Evolutionary conservation across 2,888 invertebrate species (phyloP).

Genomic region (Polylopha cassiicola): DNA sequence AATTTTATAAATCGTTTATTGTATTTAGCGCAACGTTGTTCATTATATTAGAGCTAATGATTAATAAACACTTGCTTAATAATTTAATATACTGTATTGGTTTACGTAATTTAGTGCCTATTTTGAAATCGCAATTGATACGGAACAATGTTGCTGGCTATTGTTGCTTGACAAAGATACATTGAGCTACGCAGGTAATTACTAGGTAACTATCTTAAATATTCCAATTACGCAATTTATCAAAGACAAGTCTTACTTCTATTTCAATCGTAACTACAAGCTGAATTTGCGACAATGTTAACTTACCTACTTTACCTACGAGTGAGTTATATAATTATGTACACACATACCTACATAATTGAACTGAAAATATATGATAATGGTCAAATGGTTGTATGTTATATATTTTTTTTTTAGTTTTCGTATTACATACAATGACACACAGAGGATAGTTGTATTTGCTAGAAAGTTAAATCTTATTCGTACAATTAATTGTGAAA

Average conservation of each 20-base stretch:
- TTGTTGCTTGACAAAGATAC: conserved; percentile 71
- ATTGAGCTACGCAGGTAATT: conserved; percentile 38
- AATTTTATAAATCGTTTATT: conserved; percentile 29
- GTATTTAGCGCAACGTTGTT: conserved; percentile 27
- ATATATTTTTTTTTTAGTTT: too few species aligned
- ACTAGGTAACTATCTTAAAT: conserved; percentile 55
- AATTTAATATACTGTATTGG: conserved; percentile 59
- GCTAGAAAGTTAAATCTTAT: too few species aligned
- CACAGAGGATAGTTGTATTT: too few species aligned
- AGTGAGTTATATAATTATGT: conserved; percentile 6
- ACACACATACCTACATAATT: too few species aligned
- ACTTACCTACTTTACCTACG: conserved; percentile 6
- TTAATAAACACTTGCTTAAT: conserved; percentile 62
- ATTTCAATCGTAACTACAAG: conserved; percentile 41
- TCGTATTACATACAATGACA: too few species aligned
- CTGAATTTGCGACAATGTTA: conserved; percentile 11
- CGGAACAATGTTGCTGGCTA: conserved; percentile 54
- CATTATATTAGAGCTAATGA: conserved; percentile 55
- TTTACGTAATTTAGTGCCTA: conserved; percentile 69
- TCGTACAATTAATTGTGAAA: too few species aligned
- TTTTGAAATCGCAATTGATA: conserved; percentile 67
- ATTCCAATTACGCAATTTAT: conserved; percentile 64
- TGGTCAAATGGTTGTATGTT: too few species aligned
- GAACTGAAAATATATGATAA: too few species aligned
- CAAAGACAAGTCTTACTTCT: conserved; percentile 51